These are phyloP conservation scores for Gryon sp. DNA, from an alignment of 1,140 invertebrate species.

Conservation along the genomic window DNA sequence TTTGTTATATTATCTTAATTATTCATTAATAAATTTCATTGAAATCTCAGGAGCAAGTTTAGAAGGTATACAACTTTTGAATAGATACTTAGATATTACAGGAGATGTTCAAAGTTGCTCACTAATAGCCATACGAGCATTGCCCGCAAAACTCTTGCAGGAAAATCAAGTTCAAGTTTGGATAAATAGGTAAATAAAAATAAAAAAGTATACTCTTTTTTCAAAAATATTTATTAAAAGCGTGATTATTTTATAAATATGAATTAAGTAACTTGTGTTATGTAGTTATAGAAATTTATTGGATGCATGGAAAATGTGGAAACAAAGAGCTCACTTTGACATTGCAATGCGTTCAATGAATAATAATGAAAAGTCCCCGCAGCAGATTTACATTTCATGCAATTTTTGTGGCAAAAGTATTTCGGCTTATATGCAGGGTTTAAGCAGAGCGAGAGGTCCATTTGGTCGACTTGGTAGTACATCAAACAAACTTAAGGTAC, in stretches of 20 bases:
- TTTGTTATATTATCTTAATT: background rate
- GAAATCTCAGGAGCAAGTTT: slow-evolving; percentile 81
- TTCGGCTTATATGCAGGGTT: slow-evolving; percentile 85
- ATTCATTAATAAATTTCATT: too few species aligned
- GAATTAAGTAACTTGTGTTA: slow-evolving; percentile 27
- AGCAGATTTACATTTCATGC: slow-evolving; percentile 93
- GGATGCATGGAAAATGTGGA: slow-evolving; percentile 91
- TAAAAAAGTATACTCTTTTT: background rate
- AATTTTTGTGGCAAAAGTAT: slow-evolving; percentile 97
- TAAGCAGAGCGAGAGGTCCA: slow-evolving; percentile 81
- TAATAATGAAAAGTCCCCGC: slow-evolving; percentile 83
- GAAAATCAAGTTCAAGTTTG: slow-evolving; percentile 84
- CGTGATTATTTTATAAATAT: slow-evolving; percentile 13
- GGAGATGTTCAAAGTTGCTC: slow-evolving; percentile 96
- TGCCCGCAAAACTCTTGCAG: slow-evolving; percentile 83
- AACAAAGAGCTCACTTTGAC: slow-evolving; percentile 87
- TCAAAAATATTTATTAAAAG: background rate
- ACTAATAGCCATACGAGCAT: slow-evolving; percentile 88
- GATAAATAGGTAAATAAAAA: slow-evolving; percentile 84
- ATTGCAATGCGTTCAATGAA: slow-evolving; percentile 84
- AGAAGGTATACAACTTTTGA: slow-evolving; percentile 89
- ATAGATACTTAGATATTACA: slow-evolving; percentile 93
- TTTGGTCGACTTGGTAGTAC: slow-evolving; percentile 83
- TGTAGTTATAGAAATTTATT: slow-evolving; percentile 86
- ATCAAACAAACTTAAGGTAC: slow-evolving; percentile 84